Base-by-base conservation (phyloP, 2,888 invertebrate species). In the Xanthia togata region DNA sequence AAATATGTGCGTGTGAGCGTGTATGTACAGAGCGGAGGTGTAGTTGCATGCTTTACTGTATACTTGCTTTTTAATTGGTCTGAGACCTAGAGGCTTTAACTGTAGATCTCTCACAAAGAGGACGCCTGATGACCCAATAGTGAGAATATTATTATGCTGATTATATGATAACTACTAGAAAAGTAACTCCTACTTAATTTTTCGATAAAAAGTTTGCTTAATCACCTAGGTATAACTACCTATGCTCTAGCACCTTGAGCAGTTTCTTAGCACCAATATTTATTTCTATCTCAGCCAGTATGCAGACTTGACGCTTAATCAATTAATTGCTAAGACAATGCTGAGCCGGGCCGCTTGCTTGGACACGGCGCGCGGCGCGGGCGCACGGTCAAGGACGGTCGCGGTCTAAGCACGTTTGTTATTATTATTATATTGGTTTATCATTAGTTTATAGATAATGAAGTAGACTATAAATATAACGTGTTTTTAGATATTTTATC, bases 321-420 rank as follows among this genome's bases (percentile, higher is more conserved):
- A 76, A 87, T 88, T 80, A 76, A 79, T 87, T 47, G 65, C 5
- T 73, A 55, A 86, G 81, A 83, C 87, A 83, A 76, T 69, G 65
- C 73, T 79, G 26, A 38, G 62, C 76, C 65, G 79, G 73, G 70
- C 67, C 50, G 87, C 80, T 80, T 47, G 83, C 76, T 86, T 79
- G 83, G 88, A 76, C 88, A 81, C 78, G 67, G 53, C 55, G 74
- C 71, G 35, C 78, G 67, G 53, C 55, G 74, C 71, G 35, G 72
- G 83, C 73, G 74, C 78, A 83, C 78, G 85, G 87, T 85, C 87
- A 87, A 83, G 88, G 87, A 70, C 80, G 74, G 76, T 59, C 80
- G 81, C 68, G 73, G 69, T 50, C 55, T 68, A 53, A 26, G 60
- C 59, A n/a, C 8, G 64, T 44, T 55, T 20, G 9, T 53, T 82